Base-by-base conservation (phyloP, 2,113 vertebrate genomes). In the Rhinolophus sinicus region DNA sequence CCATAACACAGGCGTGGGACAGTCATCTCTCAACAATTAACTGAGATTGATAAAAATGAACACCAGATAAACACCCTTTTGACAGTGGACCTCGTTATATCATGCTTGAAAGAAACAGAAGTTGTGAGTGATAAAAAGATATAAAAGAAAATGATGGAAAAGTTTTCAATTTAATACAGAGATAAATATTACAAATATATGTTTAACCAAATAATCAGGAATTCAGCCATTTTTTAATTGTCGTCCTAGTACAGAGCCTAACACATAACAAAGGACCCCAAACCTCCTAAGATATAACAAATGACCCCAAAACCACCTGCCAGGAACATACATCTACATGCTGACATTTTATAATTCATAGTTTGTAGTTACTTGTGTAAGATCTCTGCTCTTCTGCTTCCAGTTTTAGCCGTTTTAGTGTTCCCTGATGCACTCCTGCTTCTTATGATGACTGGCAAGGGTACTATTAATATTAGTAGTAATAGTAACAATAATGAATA, bases 21-120 rank as follows among this genome's bases (percentile, higher is more conserved):
- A 54, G n/a, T 87, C n/a, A 65, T 67, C 62, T 90, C 82, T 95
- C 47, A 95, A 91, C 54, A 91, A 62, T 88, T 92, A 96, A 95
- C 87, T 40, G 56, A 69, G 38, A 95, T 28, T 70, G 50, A 96
- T 78, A 95, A 96, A 96, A 96, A 78, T 87, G 81, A 69, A 83
- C 33, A 82, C 13, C n/a, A 86, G 30, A 86, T 88, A 96, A 97
- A 94, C 16, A 97, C 4, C 3, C 22, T 77, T 94, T 92, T 54
- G 38, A 93, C 38, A 87, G 38, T 28, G 52, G 35, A 8, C 35
- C 47, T 73, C 38, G 64, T 19, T 47, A 58, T 58, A 30, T 22
- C 13, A 75, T 15, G 5, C 26, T 30, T 92, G n/a, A 76, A 77
- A 96, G 47, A 80, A 94, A 90, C 24, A 76, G 11, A 93, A 91